Evolutionary conservation across 2,888 invertebrate genomes (phyloP).

Genomic region (Serrognathus titanus): DNA sequence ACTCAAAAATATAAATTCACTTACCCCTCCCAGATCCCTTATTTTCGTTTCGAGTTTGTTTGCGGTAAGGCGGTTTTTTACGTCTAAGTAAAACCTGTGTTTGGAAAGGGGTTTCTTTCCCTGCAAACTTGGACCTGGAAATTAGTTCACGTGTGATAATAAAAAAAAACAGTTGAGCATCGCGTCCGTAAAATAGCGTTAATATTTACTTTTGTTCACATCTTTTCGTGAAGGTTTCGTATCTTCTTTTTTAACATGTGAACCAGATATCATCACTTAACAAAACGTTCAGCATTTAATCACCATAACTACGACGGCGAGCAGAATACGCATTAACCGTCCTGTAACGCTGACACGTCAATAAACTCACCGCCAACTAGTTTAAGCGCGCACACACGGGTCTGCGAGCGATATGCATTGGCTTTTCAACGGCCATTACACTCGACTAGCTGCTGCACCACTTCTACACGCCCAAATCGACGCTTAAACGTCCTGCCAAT

Average conservation of each 20-base stretch:
- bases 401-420: conserved; percentile 15
- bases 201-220: conserved; percentile 25
- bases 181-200: not conserved
- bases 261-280: conserved; percentile 33
- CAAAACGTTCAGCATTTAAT: conserved; percentile 16
- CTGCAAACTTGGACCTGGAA: conserved; percentile 14
- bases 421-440: conserved; percentile 21
- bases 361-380: conserved; percentile 27
- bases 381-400: conserved; percentile 18
- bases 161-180: not conserved
- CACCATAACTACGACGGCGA: conserved; percentile 14
- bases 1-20: conserved; percentile 37
- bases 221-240: conserved; percentile 17
- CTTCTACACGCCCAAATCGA: conserved; percentile 39
- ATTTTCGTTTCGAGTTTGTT: conserved; percentile 66
- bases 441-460: conserved; percentile 6
- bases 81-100: conserved; percentile 73
- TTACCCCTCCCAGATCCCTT: conserved; percentile 70
- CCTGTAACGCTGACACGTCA: conserved; percentile 28
- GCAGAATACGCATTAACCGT: not conserved
- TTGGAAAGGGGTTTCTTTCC: conserved; percentile 58
- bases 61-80: conserved; percentile 65
- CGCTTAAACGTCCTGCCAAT: conserved; percentile 12
- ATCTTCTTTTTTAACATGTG: conserved; percentile 23
- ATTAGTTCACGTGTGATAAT: conserved; percentile 9